Evolutionary conservation across 2,888 invertebrate species (phyloP), one percentile per base, ranked within the genome.

Genomic region (Lasioglossum oenotherae): DNA sequence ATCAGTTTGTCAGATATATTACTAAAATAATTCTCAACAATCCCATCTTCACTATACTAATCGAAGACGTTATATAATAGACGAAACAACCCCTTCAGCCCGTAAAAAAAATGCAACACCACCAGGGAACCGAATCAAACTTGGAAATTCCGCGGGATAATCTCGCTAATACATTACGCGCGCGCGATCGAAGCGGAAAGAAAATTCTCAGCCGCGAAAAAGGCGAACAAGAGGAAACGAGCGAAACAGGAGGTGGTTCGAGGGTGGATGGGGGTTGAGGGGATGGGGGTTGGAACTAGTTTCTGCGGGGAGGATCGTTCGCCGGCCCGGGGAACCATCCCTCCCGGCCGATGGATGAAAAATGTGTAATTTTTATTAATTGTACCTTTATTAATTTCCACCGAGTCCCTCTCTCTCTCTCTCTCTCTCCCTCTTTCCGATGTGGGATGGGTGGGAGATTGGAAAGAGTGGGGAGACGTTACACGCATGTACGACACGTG

Each of bases 321-420:
- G 46, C 82, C 76, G 73, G 76, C 76, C 80, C 35, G 72, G 74
- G 64, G 78, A n/a, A 49, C 73, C 80, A 49, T 10, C 77, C 74
- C 76, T 81, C 69, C 71, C 60, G 78, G n/a, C 85, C 91, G 92
- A 92, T 93, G 91, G 88, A 92, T 93, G 93, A 94, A 93, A 94
- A 93, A 94, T 94, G 92, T 94, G 91, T 93, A 93, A 94, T 94
- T 94, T 94, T 94, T 93, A 94, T 94, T 94, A 94, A 94, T 94
- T 92, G 92, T 90, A 91, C 92, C 92, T 94, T 94, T 94, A 94
- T 94, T 94, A 94, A 94, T 94, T 93, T 93, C 91, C 90, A 60
- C 85, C 82, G 74, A 83, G 84, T 82, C 76, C 75, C 41, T 77
- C 78, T n/a, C 76, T 77, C 41, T 77, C 78, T n/a, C 27, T 31